Evolutionary conservation across 2,888 invertebrate species (phyloP).

Genomic region (Drosophila meridiana): DNA sequence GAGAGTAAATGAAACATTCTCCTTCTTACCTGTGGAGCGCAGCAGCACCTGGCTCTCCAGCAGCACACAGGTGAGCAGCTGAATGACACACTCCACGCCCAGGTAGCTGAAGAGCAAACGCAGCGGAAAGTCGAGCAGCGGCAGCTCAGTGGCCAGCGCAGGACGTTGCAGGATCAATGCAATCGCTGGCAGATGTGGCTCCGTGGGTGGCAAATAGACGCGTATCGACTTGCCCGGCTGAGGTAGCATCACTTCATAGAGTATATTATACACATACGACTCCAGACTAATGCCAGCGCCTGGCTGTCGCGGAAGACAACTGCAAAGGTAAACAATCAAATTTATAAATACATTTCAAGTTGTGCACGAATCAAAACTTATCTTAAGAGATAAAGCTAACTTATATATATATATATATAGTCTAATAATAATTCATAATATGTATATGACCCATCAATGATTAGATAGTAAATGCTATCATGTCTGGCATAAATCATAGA

Average conservation of each 20-base stretch:
- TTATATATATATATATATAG: neutral
- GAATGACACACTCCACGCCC: slow-evolving; percentile 96
- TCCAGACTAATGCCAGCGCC: slow-evolving; percentile 93
- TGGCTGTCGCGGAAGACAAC: slow-evolving; percentile 92
- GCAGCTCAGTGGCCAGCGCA: slow-evolving; percentile 92
- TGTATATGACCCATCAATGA: neutral
- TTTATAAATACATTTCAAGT: neutral
- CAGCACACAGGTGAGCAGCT: slow-evolving; percentile 96
- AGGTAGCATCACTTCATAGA: slow-evolving; percentile 97
- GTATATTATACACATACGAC: slow-evolving; percentile 96
- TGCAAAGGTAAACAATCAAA: slow-evolving; percentile 68
- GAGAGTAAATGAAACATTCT: neutral
- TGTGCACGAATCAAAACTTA: neutral
- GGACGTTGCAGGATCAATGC: slow-evolving; percentile 91
- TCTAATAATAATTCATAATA: neutral
- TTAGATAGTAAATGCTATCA: slow-evolving; percentile 17
- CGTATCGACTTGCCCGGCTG: slow-evolving; percentile 94
- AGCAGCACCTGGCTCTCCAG: slow-evolving; percentile 98
- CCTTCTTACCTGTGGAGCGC: slow-evolving; percentile 92
- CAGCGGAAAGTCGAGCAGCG: slow-evolving; percentile 96
- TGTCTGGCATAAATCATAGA: neutral
- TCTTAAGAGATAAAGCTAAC: neutral
- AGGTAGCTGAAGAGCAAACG: slow-evolving; percentile 94
- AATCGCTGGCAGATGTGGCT: slow-evolving; percentile 89
- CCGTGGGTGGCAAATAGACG: slow-evolving; percentile 90